These are phyloP conservation scores for Balanococcus diminutus DNA, from an alignment of 2,888 invertebrate genomes.

Conservation along the genomic window DNA sequence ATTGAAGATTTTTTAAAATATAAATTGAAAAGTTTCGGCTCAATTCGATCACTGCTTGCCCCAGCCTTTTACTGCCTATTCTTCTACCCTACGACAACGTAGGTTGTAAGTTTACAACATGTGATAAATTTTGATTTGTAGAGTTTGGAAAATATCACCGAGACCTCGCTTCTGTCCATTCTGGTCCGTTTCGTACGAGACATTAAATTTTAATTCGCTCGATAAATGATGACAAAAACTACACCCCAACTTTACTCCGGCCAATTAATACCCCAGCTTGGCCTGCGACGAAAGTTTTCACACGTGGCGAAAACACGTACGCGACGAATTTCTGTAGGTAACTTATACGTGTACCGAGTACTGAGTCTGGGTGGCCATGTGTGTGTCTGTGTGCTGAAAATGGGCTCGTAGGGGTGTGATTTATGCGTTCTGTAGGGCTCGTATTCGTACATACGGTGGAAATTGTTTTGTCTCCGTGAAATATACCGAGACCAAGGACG, in stretches of 20 bases:
- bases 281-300: slow-evolving; percentile 1
- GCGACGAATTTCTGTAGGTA: no score
- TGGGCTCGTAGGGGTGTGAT: not conserved
- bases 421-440: not conserved
- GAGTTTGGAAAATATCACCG: not conserved
- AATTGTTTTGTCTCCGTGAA: not conserved
- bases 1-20: no score
- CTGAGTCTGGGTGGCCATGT: no score
- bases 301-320: not conserved
- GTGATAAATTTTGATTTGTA: slow-evolving; percentile 21
- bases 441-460: not conserved
- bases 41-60: no score
- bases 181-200: not conserved
- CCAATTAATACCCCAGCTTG: not conserved
- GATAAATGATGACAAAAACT: slow-evolving; percentile 35
- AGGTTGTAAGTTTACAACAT: not conserved
- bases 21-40: no score
- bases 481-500: not conserved
- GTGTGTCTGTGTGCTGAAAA: not conserved
- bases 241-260: not conserved
- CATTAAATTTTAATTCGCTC: slow-evolving; percentile 35
- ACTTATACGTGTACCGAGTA: not conserved
- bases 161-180: no score
- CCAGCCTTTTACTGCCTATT: no score
- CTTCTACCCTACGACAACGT: no score